These are phyloP conservation scores for Ailurus styani DNA, from an alignment of 2,113 vertebrate species.

Conservation along the genomic window DNA sequence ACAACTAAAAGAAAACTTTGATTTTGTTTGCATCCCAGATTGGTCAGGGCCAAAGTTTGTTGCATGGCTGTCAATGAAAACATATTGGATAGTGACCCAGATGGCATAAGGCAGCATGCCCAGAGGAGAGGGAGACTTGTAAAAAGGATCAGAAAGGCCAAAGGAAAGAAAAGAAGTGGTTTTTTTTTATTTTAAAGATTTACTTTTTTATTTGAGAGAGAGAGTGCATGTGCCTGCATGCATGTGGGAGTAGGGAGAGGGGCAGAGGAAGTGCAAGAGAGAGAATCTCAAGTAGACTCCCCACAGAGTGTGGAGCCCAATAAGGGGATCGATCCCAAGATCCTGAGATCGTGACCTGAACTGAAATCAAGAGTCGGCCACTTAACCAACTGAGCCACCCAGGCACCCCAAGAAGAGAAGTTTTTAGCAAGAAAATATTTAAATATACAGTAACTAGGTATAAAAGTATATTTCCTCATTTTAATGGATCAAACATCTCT, in stretches of 20 bases:
- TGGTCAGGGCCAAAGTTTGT: conserved; percentile 38
- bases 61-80: conserved; percentile 8
- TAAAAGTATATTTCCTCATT: conserved; percentile 54
- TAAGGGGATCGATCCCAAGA: rapidly evolving
- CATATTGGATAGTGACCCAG: conserved; percentile 40
- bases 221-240: neutral
- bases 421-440: conserved; percentile 44
- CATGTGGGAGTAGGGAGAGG: neutral
- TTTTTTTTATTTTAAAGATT: neutral
- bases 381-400: neutral
- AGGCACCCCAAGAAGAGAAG: neutral
- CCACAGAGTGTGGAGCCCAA: neutral
- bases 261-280: neutral
- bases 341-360: neutral
- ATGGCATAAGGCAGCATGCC: conserved; percentile 37
- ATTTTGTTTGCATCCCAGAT: conserved; percentile 52
- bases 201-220: neutral
- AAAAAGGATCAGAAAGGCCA: neutral
- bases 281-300: neutral
- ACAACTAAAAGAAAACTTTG: conserved; percentile 48
- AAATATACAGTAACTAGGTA: conserved; percentile 27
- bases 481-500: conserved; percentile 35
- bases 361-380: neutral
- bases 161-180: neutral
- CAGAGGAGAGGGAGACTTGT: neutral